Base-by-base conservation (phyloP, 2,888 invertebrate genomes). In the Dusona sp. region DNA sequence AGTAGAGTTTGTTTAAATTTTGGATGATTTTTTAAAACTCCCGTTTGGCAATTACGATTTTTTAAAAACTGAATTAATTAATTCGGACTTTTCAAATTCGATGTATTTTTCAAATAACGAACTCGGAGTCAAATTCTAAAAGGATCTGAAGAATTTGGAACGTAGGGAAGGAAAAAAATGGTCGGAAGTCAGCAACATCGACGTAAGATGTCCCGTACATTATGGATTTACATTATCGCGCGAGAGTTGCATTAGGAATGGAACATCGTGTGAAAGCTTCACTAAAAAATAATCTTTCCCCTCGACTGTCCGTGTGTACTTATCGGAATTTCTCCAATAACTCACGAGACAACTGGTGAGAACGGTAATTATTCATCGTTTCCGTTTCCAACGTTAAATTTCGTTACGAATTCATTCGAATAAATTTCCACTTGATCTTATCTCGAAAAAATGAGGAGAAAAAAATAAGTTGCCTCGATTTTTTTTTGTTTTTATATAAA, bases 301-400 rank as follows among this genome's bases (percentile, higher is more conserved):
- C 29, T 36, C 13, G 54, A 36, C 6, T 61, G 22, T 61, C 22
- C 61, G 7, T 16, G 45, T n/a, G 45, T 29, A 19, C 67, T 84
- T 80, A 84, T 84, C 80, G 25, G n/a, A 75, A 78, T 72, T 75
- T 80, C 29, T 80, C 54, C 36, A 77, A 84, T 84, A 84, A 80
- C 65, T 80, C 80, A 77, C 13, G 9, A 36, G 72, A 73, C 54
- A 84, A 84, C 45, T 70, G 64, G 70, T 64, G 80, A 72, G 77
- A 80, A 72, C 51, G 77, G 64, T 84, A 84, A 84, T 84, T 84
- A 72, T 84, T 65, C 29, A 64, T 48, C 45, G 45, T 16, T 25
- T 67, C 67, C 22, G 48, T 72, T 74, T 67, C 33, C 45, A 57
- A 33, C 73, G 65, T 42, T 22, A 54, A 6, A 36, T 19, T n/a